Percentiles rank a stretch among this genome's conserved stretches.
Evolutionary conservation across 2,113 vertebrate species (phyloP).

Genomic region (Spheniscus mendiculus): DNA sequence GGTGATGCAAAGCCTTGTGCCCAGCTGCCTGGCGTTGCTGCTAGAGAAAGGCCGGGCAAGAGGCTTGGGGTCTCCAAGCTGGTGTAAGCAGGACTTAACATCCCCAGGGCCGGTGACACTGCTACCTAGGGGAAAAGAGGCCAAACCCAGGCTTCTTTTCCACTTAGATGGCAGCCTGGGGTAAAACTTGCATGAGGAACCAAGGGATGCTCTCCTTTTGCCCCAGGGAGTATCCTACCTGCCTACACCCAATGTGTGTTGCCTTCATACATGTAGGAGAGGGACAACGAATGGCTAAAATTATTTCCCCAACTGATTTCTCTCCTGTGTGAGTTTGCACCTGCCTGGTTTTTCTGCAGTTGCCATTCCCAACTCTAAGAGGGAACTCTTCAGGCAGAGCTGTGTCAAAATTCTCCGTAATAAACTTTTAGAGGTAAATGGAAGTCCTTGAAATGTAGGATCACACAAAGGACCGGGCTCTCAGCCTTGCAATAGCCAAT

Average conservation of each 20-base stretch:
- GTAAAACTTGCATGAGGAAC: neutral
- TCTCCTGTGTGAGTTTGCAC: neutral
- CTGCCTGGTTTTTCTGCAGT: neutral
- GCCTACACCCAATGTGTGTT: accelerated
- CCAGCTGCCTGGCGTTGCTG: neutral
- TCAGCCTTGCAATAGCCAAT: neutral
- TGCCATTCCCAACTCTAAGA: neutral
- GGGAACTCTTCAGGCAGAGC: neutral
- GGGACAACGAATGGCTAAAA: neutral
- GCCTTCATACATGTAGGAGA: neutral
- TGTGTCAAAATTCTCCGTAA: neutral
- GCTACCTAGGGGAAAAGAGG: neutral
- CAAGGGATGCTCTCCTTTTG: neutral
- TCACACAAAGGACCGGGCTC: neutral
- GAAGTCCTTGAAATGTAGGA: neutral
- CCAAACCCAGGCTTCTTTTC: neutral
- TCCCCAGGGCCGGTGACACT: neutral
- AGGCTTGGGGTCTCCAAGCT: neutral
- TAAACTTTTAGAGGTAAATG: neutral
- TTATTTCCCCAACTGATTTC: neutral
- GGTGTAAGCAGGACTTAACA: neutral
- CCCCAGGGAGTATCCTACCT: neutral
- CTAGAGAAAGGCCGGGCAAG: neutral
- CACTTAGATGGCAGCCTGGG: neutral
- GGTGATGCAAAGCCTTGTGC: neutral